Conservation (phyloP, 2,113 vertebrate species). For the Panurus biarmicus region DNA sequence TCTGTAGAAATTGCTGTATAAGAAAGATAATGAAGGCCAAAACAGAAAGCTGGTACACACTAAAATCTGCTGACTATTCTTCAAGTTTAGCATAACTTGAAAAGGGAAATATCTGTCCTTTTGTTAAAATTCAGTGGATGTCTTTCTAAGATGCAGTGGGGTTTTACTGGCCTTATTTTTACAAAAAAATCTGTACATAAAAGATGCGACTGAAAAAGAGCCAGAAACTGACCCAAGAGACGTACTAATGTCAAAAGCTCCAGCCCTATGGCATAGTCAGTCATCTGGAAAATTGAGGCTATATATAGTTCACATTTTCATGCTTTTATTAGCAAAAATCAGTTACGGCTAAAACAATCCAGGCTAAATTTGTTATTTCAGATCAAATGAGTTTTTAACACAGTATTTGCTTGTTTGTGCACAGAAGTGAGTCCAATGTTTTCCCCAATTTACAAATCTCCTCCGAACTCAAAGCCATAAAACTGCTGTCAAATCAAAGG, state of each 20-base stretch:
- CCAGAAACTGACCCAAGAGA: neutral
- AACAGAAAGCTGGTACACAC: neutral
- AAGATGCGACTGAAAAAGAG: neutral
- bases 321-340: conserved; percentile 49
- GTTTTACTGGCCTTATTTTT: neutral
- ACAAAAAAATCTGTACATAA: neutral
- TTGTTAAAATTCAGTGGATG: neutral
- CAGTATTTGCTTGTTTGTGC: neutral
- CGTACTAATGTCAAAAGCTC: neutral
- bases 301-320: conserved; percentile 45
- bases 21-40: neutral
- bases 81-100: neutral
- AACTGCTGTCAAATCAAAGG: neutral
- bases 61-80: neutral
- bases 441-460: neutral
- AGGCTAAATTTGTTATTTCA: conserved; percentile 13
- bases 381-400: neutral
- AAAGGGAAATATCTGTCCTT: neutral
- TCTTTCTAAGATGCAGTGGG: neutral
- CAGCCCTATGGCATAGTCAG: conserved; percentile 22
- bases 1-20: neutral
- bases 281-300: conserved; percentile 36
- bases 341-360: neutral
- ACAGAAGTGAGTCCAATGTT: neutral
- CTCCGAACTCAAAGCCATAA: neutral